Percentiles rank a stretch among this genome's conserved stretches.
Evolutionary conservation across 2,888 invertebrate species (phyloP).

Genomic region (Kryphioiulus occultus): DNA sequence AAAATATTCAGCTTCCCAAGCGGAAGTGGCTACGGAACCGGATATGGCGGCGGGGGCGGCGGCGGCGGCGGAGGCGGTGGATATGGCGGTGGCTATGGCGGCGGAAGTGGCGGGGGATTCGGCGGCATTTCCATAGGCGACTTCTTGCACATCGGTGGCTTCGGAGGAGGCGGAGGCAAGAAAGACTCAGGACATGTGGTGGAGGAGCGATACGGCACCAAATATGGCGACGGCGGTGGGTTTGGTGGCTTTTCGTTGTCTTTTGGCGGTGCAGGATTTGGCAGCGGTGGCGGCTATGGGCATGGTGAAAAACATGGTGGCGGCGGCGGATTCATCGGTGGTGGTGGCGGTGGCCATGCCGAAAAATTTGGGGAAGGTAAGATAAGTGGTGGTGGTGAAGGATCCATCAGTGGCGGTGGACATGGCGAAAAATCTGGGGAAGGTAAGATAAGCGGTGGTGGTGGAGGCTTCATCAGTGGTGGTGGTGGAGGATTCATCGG

Average conservation of each 20-base stretch:
- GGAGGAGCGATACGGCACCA: not conserved
- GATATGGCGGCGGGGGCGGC: too few species aligned
- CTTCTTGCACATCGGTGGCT: constrained; percentile 41
- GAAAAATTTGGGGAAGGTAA: not conserved
- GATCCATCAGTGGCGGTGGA: too few species aligned
- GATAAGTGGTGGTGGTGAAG: too few species aligned
- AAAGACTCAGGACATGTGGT: not conserved
- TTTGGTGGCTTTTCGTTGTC: constrained; percentile 40
- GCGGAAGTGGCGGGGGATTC: constrained; percentile 11
- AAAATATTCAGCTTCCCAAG: not conserved
- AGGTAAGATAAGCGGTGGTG: too few species aligned
- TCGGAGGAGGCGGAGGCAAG: constrained; percentile 32
- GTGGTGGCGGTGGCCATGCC: not conserved
- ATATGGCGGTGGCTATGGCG: not conserved
- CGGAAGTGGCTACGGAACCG: constrained; percentile 31
- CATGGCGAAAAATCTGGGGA: too few species aligned
- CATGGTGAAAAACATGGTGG: not conserved
- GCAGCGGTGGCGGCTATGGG: not conserved
- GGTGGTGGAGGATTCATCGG: constrained; percentile 37
- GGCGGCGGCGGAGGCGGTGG: constrained; percentile 35
- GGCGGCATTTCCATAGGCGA: constrained; percentile 34
- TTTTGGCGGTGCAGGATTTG: constrained; percentile 32
- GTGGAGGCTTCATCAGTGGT: too few species aligned
- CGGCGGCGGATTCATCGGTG: not conserved
- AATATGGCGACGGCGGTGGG: constrained; percentile 7